Evolutionary conservation across 2,113 vertebrate species (phyloP).

Genomic region (Ellobius talpinus): DNA sequence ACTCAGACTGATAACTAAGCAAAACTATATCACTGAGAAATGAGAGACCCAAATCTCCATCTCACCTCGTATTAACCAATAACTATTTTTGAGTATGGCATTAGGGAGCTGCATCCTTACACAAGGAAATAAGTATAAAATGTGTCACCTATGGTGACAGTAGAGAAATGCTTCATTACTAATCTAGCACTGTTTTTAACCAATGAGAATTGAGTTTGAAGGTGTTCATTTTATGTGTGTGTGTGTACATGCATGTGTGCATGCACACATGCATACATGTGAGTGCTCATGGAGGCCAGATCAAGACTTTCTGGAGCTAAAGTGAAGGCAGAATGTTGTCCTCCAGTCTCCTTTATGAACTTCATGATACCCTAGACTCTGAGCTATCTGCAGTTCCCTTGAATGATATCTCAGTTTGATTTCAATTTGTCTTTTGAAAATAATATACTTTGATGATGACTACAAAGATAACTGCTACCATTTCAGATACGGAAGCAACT

Average conservation of each 20-base stretch:
- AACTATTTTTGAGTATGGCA: not conserved
- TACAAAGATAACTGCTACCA: not conserved
- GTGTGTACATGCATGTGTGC: not conserved
- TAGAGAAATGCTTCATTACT: not conserved
- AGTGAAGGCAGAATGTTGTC: not conserved
- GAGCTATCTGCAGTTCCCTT: not conserved
- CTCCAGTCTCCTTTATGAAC: too few relatives aligned
- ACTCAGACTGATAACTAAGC: not conserved
- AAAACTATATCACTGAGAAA: not conserved
- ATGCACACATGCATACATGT: not conserved
- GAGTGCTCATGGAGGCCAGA: not conserved
- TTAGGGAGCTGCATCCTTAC: not conserved
- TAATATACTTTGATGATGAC: not conserved
- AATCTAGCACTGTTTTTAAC: not conserved
- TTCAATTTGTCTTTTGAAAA: not conserved
- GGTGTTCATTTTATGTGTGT: not conserved
- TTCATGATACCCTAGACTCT: too few relatives aligned
- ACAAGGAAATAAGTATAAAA: not conserved
- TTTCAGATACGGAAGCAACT: not conserved
- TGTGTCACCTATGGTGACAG: not conserved
- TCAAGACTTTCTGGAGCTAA: not conserved
- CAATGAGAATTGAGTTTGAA: not conserved
- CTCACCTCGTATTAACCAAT: not conserved
- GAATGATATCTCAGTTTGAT: not conserved
- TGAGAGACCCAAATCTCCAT: not conserved